Evolutionary conservation across 2,888 invertebrate species (phyloP), one percentile per base, ranked within the genome.

Genomic region (Drosophila melanosoma): DNA sequence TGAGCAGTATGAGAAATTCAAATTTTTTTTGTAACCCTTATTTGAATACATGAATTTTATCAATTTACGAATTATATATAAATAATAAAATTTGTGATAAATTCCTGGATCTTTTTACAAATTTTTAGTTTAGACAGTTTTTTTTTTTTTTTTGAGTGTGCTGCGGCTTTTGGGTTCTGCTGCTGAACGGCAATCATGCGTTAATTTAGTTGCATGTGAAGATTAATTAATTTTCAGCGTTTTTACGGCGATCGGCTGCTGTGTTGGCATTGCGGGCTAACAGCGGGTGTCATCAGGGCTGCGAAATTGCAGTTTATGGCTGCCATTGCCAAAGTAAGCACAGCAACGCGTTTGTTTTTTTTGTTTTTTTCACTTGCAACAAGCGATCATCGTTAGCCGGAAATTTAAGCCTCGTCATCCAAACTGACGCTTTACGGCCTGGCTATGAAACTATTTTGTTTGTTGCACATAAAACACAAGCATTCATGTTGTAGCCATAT

Each of bases 131-230:
- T 3, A 17, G 6, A 29, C 23, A 5, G 29, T 6, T 26, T 26
- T 3, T 26, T 26, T 26, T 6, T 26, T 49, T 49, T 49, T 49
- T 23, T 51, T 23, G 11, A 38, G 56, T 56, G 56, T 38, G 12
- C 2, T 17, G 10, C 23, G 20, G 32, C 29, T 49, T 45, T 29
- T 52, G 61, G 45, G 42, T 60, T 15, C 71, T 56, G 77, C 69
- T 73, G 60, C 63, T 57, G 76, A 68, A 67, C 82, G 67, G 89
- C 85, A 87, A 87, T 85, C 90, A 82, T 87, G 87, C 90, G 87
- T 90, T 87, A 87, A 87, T 87, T 87, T 90, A 90, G 87, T 89
- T 87, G 90, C 87, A 90, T 90, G 87, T 74, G 82, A 87, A 85
- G 87, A 87, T 90, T 87, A 87, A 87, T 87, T 90, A 90, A 90